A percentile compares a stretch with the other conserved stretches of the same genome.
These are phyloP conservation scores for Epicampocera succincta DNA, from an alignment of 2,888 invertebrate species.

Conservation along the genomic window DNA sequence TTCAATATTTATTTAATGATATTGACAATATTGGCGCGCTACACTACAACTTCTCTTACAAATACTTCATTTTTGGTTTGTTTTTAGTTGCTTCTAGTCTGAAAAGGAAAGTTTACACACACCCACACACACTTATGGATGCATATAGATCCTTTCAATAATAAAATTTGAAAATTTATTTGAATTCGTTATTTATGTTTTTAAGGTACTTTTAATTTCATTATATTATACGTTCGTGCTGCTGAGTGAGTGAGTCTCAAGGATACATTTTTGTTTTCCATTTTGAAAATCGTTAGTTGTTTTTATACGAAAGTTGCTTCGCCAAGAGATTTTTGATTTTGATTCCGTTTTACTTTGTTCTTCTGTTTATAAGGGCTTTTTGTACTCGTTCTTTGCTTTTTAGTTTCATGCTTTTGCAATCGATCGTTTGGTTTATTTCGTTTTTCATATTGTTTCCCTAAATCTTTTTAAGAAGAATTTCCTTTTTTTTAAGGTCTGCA, in stretches of 20 bases:
- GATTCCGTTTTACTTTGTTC: conserved; percentile 66
- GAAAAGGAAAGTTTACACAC: no score
- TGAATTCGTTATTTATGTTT: conserved; percentile 8
- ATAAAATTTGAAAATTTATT: conserved; percentile 20
- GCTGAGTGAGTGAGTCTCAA: conserved; percentile 7
- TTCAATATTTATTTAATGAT: conserved; percentile 80
- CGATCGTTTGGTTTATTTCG: conserved; percentile 61
- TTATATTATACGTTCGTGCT: not conserved
- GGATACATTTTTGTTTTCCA: not conserved
- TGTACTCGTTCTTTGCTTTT: conserved; percentile 24
- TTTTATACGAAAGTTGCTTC: conserved; percentile 47
- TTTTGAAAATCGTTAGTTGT: conserved; percentile 21
- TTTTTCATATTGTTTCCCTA: conserved; percentile 27
- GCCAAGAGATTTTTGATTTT: conserved; percentile 65
- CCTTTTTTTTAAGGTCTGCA: conserved; percentile 43
- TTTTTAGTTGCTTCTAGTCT: not conserved
- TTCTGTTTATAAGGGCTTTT: conserved; percentile 66
- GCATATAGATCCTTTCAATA: conserved; percentile 1
- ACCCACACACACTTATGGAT: no score
- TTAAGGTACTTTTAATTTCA: conserved; percentile 12
- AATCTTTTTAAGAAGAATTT: conserved; percentile 53
- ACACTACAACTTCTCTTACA: conserved; percentile 19
- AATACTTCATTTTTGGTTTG: no score
- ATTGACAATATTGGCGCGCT: conserved; percentile 74
- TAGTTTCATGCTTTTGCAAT: conserved; percentile 76